Base-by-base conservation (phyloP, 1,140 invertebrate genomes). In the Apis cerana region DNA sequence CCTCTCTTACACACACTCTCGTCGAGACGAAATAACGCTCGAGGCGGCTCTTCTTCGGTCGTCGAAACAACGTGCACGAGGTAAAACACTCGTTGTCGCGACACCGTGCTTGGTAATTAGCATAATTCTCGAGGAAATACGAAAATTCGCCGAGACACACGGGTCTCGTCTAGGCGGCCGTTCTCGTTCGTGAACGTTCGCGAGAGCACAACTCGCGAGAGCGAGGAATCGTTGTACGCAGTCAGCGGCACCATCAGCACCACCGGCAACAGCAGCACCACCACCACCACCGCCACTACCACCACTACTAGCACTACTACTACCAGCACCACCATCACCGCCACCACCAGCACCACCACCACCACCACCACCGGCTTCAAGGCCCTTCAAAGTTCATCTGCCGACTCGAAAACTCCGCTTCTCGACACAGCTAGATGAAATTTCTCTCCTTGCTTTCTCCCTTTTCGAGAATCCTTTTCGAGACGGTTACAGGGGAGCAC, bases 121-220 rank as follows among this genome's bases (percentile, higher is more conserved):
- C 84, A 82, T 85, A 83, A 85, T 85, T 85, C 75, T 48, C 83
- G 74, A 64, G 80, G 75, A 85, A 82, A 77, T 85, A 74, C 83
- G 59, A 82, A 81, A 65, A 74, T 74, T 71, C 19, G 15, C 10
- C 1, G 27, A 43, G 59, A 64, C 48, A 17, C 48, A 17, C 19
- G 58, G 33, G 33, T 43, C 33, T 56, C 23, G 74, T 69, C 75
- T 43, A 59, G 64, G 65, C 23, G 56, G 65, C 58, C 75, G 33
- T 33, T 33, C 33, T 33, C 33, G 33, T 33, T 71, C 82, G 75
- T 82, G 83, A 83, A 83, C 33, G 33, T 43, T 80, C 77, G 54
- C 69, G 67, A 58, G 27, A 58, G 27, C 65, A 58, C 58, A 69
- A 62, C 59, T 54, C 56, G 54, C 74, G 80, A 48, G 58, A 56